phyloP scores from a whole-genome alignment of 2,888 invertebrate genomes.

The Lycophotia porphyrea region DNA sequence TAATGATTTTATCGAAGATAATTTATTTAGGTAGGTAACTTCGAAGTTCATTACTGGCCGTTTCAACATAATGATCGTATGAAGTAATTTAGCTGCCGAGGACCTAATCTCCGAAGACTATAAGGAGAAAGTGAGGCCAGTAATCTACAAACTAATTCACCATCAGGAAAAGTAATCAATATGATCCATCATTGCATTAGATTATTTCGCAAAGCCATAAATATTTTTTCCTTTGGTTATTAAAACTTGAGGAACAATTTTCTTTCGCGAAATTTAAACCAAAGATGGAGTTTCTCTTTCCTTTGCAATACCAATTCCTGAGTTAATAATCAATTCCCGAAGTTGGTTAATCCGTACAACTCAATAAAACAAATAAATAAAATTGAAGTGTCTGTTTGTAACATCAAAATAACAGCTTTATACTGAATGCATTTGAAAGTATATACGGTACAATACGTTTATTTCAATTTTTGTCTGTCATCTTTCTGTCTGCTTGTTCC shows the following conservation, averaged over 20 bases:
- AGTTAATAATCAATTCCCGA: slow-evolving; percentile 75
- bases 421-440: no score
- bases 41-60: slow-evolving; percentile 53
- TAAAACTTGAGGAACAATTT: slow-evolving; percentile 38
- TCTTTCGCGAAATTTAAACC: slow-evolving; percentile 42
- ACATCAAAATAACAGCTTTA: no score
- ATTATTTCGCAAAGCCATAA: slow-evolving; percentile 32
- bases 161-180: slow-evolving; percentile 47
- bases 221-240: slow-evolving; percentile 29
- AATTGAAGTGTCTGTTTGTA: no score
- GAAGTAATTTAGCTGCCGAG: slow-evolving; percentile 48
- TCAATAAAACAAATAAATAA: no score
- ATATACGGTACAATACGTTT: no score
- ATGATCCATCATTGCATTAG: slow-evolving; percentile 37
- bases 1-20: slow-evolving; percentile 46
- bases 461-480: no score
- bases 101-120: slow-evolving; percentile 46
- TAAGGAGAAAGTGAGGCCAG: slow-evolving; percentile 44
- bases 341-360: slow-evolving; percentile 74
- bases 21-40: slow-evolving; percentile 36
- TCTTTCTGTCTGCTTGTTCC: no score
- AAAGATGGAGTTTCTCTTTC: slow-evolving; percentile 56
- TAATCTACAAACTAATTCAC: slow-evolving; percentile 55
- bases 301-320: slow-evolving; percentile 63
- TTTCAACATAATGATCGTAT: slow-evolving; percentile 53